Evolutionary conservation across 2,888 invertebrate species (phyloP).

Genomic region (Orthonevra nobilis): DNA sequence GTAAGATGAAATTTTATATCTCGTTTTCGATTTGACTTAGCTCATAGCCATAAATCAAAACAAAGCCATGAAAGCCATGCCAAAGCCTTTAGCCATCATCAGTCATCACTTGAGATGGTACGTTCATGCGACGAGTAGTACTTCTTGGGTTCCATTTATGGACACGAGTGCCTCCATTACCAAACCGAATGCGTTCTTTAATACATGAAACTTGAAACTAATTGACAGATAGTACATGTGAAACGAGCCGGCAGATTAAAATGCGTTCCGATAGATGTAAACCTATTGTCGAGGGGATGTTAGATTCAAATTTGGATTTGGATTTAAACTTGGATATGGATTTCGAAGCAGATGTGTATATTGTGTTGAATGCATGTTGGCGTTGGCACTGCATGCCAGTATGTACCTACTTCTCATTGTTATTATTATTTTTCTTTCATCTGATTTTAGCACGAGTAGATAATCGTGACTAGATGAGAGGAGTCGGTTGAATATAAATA

Average conservation of each 20-base stretch:
- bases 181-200: slow-evolving; percentile 34
- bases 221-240: slow-evolving; percentile 34
- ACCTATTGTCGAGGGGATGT: background rate
- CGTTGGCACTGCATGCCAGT: slow-evolving; percentile 9
- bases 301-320: too few species aligned
- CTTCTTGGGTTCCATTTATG: slow-evolving; percentile 36
- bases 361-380: background rate
- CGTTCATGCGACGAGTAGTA: background rate
- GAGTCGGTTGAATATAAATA: slow-evolving; percentile 6
- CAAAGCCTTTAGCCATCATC: slow-evolving; percentile 13
- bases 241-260: background rate
- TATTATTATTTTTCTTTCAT: background rate
- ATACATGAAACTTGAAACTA: slow-evolving; percentile 36
- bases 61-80: background rate
- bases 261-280: slow-evolving; percentile 1
- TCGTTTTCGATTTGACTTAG: slow-evolving; percentile 1
- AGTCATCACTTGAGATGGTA: slow-evolving; percentile 15
- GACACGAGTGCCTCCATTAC: slow-evolving; percentile 18
- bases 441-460: slow-evolving; percentile 26
- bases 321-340: too few species aligned
- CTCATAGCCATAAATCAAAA: slow-evolving; percentile 24
- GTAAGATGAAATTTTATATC: background rate
- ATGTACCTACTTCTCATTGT: background rate
- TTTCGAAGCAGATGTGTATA: background rate
- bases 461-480: slow-evolving; percentile 49